These are phyloP conservation scores for Sclerurus mexicanus DNA, from an alignment of 2,113 vertebrate genomes.

Conservation along the genomic window DNA sequence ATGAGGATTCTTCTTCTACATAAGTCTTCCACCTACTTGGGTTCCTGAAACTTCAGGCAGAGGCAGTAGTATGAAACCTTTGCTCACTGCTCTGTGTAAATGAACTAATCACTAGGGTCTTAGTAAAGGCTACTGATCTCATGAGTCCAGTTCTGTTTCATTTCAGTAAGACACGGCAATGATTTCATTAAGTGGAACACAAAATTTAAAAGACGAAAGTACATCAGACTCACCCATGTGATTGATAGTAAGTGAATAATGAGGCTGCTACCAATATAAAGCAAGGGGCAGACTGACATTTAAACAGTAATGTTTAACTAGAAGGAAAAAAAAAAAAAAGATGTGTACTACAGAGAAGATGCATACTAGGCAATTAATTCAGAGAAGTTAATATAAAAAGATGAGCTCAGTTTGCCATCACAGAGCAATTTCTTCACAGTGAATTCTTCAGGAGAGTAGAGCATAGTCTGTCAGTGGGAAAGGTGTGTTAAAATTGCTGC, in stretches of 20 bases:
- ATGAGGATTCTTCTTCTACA: not conserved
- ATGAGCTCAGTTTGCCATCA: not conserved
- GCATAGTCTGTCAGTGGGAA: not conserved
- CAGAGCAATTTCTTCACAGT: not conserved
- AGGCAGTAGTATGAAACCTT: not conserved
- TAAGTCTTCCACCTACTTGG: not conserved
- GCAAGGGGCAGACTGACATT: not conserved
- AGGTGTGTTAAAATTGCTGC: fast-evolving
- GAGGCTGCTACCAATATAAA: not conserved
- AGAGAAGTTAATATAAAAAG: not conserved
- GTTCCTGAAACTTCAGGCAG: not conserved
- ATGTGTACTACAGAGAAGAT: not conserved
- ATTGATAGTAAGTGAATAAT: not conserved
- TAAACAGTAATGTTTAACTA: not conserved
- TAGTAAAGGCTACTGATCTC: not conserved
- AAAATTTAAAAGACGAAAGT: not conserved
- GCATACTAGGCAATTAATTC: not conserved
- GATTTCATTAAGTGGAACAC: not conserved
- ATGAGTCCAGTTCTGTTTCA: not conserved
- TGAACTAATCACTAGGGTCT: not conserved
- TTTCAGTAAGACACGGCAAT: not conserved
- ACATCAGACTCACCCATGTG: not conserved
- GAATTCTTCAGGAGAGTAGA: not conserved
- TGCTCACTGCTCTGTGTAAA: not conserved
- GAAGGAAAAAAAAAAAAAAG: not conserved